These are phyloP conservation scores for Psilanteris sp. DNA, from an alignment of 1,140 invertebrate genomes.

Conservation along the genomic window DNA sequence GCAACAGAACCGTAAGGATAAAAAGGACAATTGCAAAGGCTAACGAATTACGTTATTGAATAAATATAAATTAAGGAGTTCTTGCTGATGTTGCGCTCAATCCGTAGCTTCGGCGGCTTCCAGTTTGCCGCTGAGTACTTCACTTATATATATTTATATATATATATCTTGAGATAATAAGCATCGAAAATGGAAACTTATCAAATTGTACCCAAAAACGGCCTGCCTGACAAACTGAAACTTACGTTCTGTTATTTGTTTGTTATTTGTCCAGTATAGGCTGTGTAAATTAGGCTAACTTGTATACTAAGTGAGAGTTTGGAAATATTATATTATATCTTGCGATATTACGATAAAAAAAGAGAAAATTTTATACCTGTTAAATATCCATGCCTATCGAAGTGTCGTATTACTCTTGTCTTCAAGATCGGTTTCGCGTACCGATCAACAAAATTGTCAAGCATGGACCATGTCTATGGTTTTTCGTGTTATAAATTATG, in stretches of 20 bases:
- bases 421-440: slow-evolving; percentile 17
- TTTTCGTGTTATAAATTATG: not conserved
- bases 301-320: slow-evolving; percentile 39
- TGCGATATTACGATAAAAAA: slow-evolving; percentile 10
- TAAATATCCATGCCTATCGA: slow-evolving; percentile 14
- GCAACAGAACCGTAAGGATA: not conserved
- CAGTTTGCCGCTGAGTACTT: too few species aligned
- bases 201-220: slow-evolving; percentile 44
- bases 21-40: not conserved
- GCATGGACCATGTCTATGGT: not conserved
- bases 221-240: slow-evolving; percentile 54
- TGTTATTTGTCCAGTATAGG: slow-evolving; percentile 46
- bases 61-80: slow-evolving; percentile 10
- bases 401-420: slow-evolving; percentile 3
- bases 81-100: not conserved
- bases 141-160: too few species aligned
- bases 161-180: slow-evolving; percentile 4
- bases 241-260: slow-evolving; percentile 52
- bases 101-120: slow-evolving; percentile 20
- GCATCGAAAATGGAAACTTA: slow-evolving; percentile 28
- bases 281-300: slow-evolving; percentile 46
- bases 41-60: slow-evolving; percentile 6
- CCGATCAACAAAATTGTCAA: slow-evolving; percentile 18
- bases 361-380: slow-evolving; percentile 44
- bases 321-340: slow-evolving; percentile 27